phyloP scores from a whole-genome alignment of 2,797 vertebrate genomes.

The Enteromius afrohamiltoni region DNA sequence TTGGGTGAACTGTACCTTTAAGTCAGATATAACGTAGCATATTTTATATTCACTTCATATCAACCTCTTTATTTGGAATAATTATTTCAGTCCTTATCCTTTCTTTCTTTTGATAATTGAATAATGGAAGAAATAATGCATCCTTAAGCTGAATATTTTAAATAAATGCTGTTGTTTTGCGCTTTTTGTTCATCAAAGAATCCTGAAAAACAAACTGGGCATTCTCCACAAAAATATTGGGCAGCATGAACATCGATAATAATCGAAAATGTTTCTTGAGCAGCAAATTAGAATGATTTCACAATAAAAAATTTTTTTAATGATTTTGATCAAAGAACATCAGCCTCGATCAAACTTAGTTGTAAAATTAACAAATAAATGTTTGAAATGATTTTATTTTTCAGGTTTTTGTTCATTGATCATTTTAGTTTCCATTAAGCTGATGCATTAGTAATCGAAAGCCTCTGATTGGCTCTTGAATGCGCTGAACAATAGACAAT shows the following conservation, averaged over 20 bases:
- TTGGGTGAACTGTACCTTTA: not conserved
- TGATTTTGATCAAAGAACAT: not conserved
- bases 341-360: not conserved
- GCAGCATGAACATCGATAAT: not conserved
- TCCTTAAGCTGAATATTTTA: not conserved
- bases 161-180: not conserved
- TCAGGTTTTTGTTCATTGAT: not conserved
- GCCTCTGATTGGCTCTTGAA: conserved; percentile 19
- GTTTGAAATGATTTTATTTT: not conserved
- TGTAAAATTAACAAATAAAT: not conserved
- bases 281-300: no score
- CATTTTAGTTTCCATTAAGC: conserved; percentile 11
- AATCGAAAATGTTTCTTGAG: no score
- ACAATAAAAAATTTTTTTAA: not conserved
- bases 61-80: not conserved
- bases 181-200: not conserved
- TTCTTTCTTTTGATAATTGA: not conserved
- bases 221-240: not conserved
- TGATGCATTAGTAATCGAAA: conserved; percentile 24
- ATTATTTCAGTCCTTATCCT: not conserved
- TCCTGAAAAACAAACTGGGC: not conserved
- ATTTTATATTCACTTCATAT: not conserved
- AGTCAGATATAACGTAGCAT: not conserved
- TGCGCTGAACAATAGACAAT: conserved; percentile 5
- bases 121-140: not conserved